Percentiles rank a stretch among this genome's conserved stretches.
Conservation (phyloP, 2,888 invertebrate genomes). For the Chalcis sispes region DNA sequence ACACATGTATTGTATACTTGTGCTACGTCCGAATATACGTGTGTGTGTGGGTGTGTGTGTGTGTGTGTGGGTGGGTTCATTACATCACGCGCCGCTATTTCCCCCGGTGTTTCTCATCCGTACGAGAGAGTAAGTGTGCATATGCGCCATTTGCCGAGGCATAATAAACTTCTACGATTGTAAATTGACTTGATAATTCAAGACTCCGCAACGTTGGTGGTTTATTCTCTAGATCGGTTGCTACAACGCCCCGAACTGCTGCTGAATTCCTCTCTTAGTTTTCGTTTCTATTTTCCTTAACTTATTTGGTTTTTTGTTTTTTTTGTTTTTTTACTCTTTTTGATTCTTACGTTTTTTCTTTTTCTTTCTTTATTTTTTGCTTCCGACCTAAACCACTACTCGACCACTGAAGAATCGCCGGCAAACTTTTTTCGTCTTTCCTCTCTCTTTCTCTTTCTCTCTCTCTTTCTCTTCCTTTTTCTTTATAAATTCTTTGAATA, state of each 20-base stretch:
- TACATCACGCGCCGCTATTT: not conserved
- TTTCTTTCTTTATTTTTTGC: not conserved
- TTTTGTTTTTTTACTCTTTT: not conserved
- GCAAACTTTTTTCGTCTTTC: no score
- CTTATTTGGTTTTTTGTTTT: not conserved
- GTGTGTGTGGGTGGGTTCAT: not conserved
- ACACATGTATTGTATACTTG: not conserved
- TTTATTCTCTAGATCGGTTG: no score
- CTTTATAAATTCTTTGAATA: not conserved
- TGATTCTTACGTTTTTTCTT: not conserved
- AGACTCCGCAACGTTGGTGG: not conserved
- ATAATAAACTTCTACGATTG: constrained; percentile 33
- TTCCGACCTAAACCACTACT: constrained; percentile 21
- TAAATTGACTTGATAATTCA: constrained; percentile 22
- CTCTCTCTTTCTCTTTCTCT: no score
- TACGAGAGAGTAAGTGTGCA: not conserved
- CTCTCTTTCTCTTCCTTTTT: not conserved
- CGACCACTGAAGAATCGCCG: constrained; percentile 31
- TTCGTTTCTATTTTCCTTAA: no score
- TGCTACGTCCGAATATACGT: not conserved
- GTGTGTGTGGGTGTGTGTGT: not conserved
- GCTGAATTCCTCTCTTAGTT: not conserved
- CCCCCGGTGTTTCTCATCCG: not conserved
- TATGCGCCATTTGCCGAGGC: not conserved
- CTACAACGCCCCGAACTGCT: not conserved